phyloP scores from a whole-genome alignment of 2,113 vertebrate genomes.

The Boleophthalmus pectinirostris region DNA sequence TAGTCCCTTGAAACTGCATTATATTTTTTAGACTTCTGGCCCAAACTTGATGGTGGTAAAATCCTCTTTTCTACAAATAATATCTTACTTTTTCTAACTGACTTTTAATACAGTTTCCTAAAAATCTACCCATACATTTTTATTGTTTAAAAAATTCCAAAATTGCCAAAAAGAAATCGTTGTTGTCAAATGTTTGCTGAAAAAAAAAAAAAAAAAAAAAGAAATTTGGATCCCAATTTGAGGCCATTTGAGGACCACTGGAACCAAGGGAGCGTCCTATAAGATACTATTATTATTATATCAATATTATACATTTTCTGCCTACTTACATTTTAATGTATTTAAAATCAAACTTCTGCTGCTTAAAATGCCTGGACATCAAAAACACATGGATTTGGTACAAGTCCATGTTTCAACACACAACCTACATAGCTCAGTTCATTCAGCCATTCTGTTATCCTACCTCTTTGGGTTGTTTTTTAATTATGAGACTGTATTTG shows the following conservation, averaged over 20 bases:
- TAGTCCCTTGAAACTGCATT: no score
- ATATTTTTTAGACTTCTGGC: no score
- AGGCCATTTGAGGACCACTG: slow-evolving; percentile 11
- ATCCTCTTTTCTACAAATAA: no score
- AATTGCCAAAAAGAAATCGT: no score
- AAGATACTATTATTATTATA: slow-evolving; percentile 15
- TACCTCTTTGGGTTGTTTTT: slow-evolving; percentile 63
- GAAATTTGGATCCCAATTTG: not conserved
- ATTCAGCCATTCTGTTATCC: slow-evolving; percentile 73
- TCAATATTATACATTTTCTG: slow-evolving; percentile 54
- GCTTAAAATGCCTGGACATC: slow-evolving; percentile 69
- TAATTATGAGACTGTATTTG: slow-evolving; percentile 41
- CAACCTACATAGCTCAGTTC: slow-evolving; percentile 68
- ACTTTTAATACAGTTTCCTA: no score
- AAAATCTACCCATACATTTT: no score
- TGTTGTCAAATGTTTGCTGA: not conserved
- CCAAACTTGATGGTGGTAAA: no score
- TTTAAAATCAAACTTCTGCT: slow-evolving; percentile 72
- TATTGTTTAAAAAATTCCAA: no score
- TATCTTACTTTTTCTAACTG: no score
- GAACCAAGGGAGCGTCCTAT: slow-evolving; percentile 57
- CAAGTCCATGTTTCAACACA: slow-evolving; percentile 30
- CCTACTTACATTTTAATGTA: slow-evolving; percentile 60
- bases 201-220: no score
- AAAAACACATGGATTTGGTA: slow-evolving; percentile 19